phyloP scores from a whole-genome alignment of 2,113 vertebrate species.

The Ophthalmolycus amberensis region DNA sequence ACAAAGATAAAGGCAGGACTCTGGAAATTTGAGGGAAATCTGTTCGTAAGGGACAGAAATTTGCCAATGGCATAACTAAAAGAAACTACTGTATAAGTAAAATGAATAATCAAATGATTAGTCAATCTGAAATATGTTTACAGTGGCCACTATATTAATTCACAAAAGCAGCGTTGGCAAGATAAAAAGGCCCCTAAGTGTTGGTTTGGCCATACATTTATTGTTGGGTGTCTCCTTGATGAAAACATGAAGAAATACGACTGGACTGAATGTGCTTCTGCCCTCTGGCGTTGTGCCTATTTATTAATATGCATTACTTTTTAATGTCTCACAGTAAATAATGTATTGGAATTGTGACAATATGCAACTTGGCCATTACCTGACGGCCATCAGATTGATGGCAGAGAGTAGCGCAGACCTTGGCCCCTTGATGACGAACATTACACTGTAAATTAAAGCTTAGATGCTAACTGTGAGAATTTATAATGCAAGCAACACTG shows the following conservation, averaged over 20 bases:
- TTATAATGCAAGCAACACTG: slow-evolving; percentile 45
- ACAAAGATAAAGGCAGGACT: background rate
- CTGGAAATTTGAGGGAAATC: background rate
- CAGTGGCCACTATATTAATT: slow-evolving; percentile 22
- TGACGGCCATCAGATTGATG: slow-evolving; percentile 76
- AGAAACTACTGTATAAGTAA: background rate
- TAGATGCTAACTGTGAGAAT: slow-evolving; percentile 70
- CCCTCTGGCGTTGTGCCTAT: slow-evolving; percentile 73
- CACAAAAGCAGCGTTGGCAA: slow-evolving; percentile 31
- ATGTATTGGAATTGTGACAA: slow-evolving; percentile 80
- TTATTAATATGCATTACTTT: slow-evolving; percentile 78
- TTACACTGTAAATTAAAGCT: slow-evolving; percentile 71
- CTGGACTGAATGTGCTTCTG: slow-evolving; percentile 50
- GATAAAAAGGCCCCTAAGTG: slow-evolving; percentile 49
- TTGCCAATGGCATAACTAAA: background rate
- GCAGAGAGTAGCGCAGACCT: slow-evolving; percentile 54
- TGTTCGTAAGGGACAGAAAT: background rate
- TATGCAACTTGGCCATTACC: slow-evolving; percentile 73
- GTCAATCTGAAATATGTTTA: slow-evolving; percentile 36
- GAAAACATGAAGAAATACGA: slow-evolving; percentile 62
- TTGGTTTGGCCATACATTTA: slow-evolving; percentile 61
- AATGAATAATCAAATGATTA: slow-evolving; percentile 12
- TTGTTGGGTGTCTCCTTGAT: slow-evolving; percentile 67
- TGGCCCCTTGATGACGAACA: slow-evolving; percentile 70
- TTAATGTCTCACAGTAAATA: slow-evolving; percentile 79